phyloP scores from a whole-genome alignment of 2,888 invertebrate species.

The Drosophila hamatofila region DNA sequence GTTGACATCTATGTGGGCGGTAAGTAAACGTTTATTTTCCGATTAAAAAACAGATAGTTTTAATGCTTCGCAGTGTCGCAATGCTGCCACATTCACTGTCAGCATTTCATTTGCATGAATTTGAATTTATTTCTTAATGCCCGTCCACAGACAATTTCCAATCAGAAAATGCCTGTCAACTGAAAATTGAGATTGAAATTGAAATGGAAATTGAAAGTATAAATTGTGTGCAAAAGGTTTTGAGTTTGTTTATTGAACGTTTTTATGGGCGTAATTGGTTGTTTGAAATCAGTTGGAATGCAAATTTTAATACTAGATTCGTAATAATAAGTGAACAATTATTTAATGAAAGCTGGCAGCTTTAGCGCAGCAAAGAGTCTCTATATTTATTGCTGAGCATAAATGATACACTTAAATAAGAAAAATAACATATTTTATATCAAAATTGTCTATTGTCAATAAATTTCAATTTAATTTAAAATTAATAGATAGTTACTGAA shows the following conservation, averaged over 20 bases:
- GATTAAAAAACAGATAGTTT: conserved; percentile 55
- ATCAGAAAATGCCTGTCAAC: conserved; percentile 9
- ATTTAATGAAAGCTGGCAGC: background rate
- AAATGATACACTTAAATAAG: background rate
- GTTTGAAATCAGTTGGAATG: too few relatives aligned
- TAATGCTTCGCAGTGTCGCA: conserved; percentile 16
- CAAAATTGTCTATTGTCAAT: background rate
- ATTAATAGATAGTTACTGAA: too few relatives aligned
- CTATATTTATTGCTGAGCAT: background rate
- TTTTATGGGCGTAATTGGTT: background rate
- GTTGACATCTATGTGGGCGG: conserved; percentile 85
- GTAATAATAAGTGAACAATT: background rate
- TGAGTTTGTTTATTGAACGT: background rate
- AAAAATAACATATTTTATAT: background rate
- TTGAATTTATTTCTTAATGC: conserved; percentile 16
- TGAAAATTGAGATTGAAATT: conserved; percentile 24
- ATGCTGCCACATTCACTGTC: background rate
- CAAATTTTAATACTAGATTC: background rate
- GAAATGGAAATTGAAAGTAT: conserved; percentile 27
- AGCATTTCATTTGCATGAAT: conserved; percentile 57
- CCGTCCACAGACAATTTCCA: conserved; percentile 7
- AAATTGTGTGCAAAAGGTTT: background rate
- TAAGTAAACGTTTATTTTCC: conserved; percentile 66
- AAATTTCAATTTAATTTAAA: background rate
- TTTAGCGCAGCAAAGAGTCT: background rate